Evolutionary conservation across 2,888 invertebrate species (phyloP), one percentile per base, ranked within the genome.

Genomic region (Idaea aversata): DNA sequence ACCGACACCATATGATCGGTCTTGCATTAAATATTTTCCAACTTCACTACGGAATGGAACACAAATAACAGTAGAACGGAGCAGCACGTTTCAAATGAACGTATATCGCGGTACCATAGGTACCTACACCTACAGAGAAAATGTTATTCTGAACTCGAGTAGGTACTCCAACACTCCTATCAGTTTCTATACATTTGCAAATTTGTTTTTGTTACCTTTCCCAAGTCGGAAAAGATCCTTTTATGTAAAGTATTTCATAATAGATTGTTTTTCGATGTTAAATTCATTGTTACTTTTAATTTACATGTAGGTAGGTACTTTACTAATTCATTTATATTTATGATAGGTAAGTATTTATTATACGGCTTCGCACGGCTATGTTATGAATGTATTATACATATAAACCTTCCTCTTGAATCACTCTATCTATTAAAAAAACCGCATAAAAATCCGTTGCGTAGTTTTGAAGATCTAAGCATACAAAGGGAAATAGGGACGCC

Each of bases 71-170:
- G 65, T 72, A 70, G 25, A 25, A 25, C 69, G 69, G 70, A 75
- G 76, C 70, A 73, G 66, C 67, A 74, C 70, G 71, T 74, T 73
- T 67, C 69, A 72, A 77, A 77, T 76, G 73, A 77, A 77, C 70
- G 70, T 68, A 69, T 65, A 71, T 73, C 62, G 65, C 63, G 36
- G 61, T 59, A 63, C 67, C 61, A 34, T 70, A 63, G 35, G 38
- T 62, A 61, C 59, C 13, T 13, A 34, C n/a, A n/a, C 15, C 58
- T 63, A 63, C 38, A 63, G 67, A 63, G 67, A 64, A 65, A 66
- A 69, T 73, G 64, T 71, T 66, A 66, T 67, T 66, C 63, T 65
- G 64, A 71, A 60, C 61, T 64, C 61, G 47, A 62, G 47, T 36
- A 47, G 47, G 47, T 47, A 36, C 10, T 13, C 47, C 47, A 13